Base-by-base conservation (phyloP, 1,140 invertebrate species). In the Bradysia coprophila region DNA sequence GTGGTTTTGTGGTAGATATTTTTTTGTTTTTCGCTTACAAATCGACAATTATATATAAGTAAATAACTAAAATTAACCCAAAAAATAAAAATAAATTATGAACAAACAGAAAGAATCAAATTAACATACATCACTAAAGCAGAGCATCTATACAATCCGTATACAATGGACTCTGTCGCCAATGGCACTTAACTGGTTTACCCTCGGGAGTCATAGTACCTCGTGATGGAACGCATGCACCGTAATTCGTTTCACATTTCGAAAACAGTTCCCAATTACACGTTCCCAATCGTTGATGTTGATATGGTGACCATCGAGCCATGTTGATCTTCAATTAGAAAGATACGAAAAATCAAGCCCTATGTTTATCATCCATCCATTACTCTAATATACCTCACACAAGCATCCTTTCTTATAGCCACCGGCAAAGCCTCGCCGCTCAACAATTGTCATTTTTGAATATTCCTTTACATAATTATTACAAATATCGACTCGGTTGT, bases 391-490 rank as follows among this genome's bases (percentile, higher is more conserved):
- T 38, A 38, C 36, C 11, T 38, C 36, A 19, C 36, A 38, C 18
- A 20, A 50, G 21, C 52, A 56, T 22, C 45, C 50, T 34, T 49
- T 45, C 44, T 48, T 46, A 21, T 60, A 61, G 24, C 47, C 52
- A 0, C 57, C 51, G 4, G 46, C 51, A 28, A 61, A 59, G 8
- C 58, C 58, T 33, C 54, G 55, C 0, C 58, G 48, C 40, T 61
- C 58, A 1, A 50, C 51, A 8, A 51, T 48, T 21, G 52, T 52
- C 58, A 61, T 58, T 39, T 55, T 54, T 22, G 44, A 48, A 48
- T 61, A 61, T 32, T 59, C 57, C 50, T 60, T 61, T 40, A 52
- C 48, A 42, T 61, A 61, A 42, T 47, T 45, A 10, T 28, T 16
- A 46, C 58, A 61, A 2, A 50, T 6, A 40, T 48, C 57, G 8